Conservation (phyloP, 2,888 invertebrate species). For the Pollenia amentaria region DNA sequence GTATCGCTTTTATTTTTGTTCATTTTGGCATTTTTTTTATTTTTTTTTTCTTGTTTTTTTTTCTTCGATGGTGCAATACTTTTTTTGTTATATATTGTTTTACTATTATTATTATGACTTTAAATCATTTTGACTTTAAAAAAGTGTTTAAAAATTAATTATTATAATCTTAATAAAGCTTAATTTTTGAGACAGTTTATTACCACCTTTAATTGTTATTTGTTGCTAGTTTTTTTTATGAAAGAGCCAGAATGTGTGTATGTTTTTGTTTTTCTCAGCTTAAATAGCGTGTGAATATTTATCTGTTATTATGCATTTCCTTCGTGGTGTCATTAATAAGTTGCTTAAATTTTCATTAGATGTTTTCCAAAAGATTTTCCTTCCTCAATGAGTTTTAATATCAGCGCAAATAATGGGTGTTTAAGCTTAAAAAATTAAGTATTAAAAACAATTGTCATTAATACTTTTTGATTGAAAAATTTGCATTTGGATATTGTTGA, state of each 20-base stretch:
- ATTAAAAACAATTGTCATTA: too few species aligned
- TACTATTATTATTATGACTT: not conserved
- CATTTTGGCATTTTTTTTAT: slow-evolving; percentile 40
- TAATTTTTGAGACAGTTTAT: slow-evolving; percentile 50
- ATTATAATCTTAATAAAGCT: slow-evolving; percentile 47
- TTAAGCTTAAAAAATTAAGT: too few species aligned
- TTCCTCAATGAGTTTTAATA: not conserved
- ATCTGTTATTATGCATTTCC: not conserved
- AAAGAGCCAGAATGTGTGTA: not conserved
- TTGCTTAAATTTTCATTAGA: not conserved
- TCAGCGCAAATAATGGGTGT: too few species aligned
- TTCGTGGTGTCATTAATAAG: not conserved
- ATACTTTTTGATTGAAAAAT: too few species aligned
- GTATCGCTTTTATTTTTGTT: slow-evolving; percentile 42
- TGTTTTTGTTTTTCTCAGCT: slow-evolving; percentile 4
- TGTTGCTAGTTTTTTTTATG: not conserved
- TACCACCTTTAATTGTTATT: slow-evolving; percentile 39
- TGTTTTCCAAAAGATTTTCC: not conserved
- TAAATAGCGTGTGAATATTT: slow-evolving; percentile 22
- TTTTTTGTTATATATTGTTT: not conserved
- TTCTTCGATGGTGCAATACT: slow-evolving; percentile 18
- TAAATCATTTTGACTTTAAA: slow-evolving; percentile 22
- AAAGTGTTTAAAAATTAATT: slow-evolving; percentile 64
- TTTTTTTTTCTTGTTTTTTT: slow-evolving; percentile 14
- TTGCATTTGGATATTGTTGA: too few species aligned